Evolutionary conservation across 2,888 invertebrate genomes (phyloP).

Genomic region (Coecobrya sp.): DNA sequence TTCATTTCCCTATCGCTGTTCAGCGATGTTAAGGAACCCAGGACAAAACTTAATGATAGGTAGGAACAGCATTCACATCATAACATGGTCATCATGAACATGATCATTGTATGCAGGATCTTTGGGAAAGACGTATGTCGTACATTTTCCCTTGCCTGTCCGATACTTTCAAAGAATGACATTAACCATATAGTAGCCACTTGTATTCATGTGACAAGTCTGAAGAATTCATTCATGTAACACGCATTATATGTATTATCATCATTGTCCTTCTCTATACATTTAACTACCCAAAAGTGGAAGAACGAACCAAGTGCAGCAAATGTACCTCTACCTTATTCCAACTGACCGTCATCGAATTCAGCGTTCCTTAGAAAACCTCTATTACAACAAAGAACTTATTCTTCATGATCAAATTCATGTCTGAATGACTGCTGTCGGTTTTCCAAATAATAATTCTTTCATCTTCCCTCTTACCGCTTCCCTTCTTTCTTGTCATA

Average conservation of each 20-base stretch:
- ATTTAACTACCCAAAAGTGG: neutral
- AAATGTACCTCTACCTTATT: neutral
- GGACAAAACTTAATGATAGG: constrained; percentile 8
- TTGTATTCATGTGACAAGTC: constrained; percentile 2
- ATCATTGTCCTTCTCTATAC: too few relatives aligned
- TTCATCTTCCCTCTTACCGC: neutral
- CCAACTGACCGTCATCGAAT: constrained; percentile 23
- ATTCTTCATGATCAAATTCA: constrained; percentile 72
- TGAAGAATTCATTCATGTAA: too few relatives aligned
- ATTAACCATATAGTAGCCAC: neutral
- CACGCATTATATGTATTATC: too few relatives aligned
- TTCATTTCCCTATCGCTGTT: neutral
- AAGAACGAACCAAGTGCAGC: neutral
- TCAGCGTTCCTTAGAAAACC: constrained; percentile 15
- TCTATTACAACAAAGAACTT: constrained; percentile 51
- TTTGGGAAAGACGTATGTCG: neutral
- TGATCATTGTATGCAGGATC: neutral
- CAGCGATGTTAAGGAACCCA: neutral
- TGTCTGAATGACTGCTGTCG: constrained; percentile 60
- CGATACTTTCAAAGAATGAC: neutral
- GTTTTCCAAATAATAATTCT: constrained; percentile 63
- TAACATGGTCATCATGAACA: constrained; percentile 1
- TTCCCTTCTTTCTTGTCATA: neutral
- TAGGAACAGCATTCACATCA: neutral
- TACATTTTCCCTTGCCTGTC: neutral